Percentiles rank a stretch among this genome's conserved stretches.
phyloP scores from a whole-genome alignment of 2,797 vertebrate species.

The Chaetodon trifasciatus region DNA sequence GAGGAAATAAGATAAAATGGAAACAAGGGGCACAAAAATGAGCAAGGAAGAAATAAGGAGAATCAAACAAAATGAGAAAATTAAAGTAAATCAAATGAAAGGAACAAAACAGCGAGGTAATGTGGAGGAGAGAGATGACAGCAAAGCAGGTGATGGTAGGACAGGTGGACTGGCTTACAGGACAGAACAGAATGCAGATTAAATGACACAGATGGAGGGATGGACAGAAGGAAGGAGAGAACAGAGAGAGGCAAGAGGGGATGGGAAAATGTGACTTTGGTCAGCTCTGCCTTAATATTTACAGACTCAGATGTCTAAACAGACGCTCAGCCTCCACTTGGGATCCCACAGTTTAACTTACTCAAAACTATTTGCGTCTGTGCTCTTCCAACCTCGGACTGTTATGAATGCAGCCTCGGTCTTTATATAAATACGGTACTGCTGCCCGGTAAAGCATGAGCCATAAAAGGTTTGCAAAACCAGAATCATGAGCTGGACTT shows the following conservation, averaged over 20 bases:
- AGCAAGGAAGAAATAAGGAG: background rate
- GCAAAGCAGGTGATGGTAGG: conserved; percentile 5
- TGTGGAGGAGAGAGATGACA: background rate
- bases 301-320: conserved; percentile 49
- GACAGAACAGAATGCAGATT: background rate
- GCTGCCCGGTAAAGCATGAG: background rate
- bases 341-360: conserved; percentile 32
- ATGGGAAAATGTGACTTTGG: background rate
- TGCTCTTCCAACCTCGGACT: conserved; percentile 5
- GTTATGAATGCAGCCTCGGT: conserved; percentile 24
- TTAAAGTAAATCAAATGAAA: background rate
- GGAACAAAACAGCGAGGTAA: background rate
- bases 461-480: conserved; percentile 37
- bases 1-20: background rate
- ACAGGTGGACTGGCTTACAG: conserved; percentile 1
- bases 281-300: conserved; percentile 49
- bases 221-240: background rate
- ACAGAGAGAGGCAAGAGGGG: background rate
- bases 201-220: conserved; percentile 22
- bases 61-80: background rate
- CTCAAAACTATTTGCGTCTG: conserved; percentile 31
- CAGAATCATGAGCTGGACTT: conserved; percentile 3
- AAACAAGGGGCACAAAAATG: background rate
- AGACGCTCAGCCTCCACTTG: conserved; percentile 24
- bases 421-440: conserved; percentile 34